Base-by-base conservation (phyloP, 2,797 vertebrate species). In the Bucorvus abyssinicus region DNA sequence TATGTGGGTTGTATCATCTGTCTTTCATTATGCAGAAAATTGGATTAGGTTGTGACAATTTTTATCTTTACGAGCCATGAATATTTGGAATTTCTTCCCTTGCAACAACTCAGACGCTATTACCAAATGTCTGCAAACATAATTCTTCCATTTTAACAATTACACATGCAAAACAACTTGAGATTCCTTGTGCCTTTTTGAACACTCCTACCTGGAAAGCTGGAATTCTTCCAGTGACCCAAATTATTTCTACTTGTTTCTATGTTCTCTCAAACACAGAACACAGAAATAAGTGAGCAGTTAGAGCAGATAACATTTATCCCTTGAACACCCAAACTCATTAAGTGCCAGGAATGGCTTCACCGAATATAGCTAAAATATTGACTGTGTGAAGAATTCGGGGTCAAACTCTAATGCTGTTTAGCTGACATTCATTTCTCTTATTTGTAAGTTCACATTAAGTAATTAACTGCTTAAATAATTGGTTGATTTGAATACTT, bases 401-500 rank as follows among this genome's bases (percentile, higher is more conserved):
- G 87, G 59, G 74, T 91, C 83, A 93, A 71, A 61, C 5, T 67
- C 21, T 56, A 89, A 60, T 47, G 38, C 15, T 76, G 60, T 87
- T 91, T 76, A 67, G 19, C 17, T 94, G 74, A 67, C 63, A 85
- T 84, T 53, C 0, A 74, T 86, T 89, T 81, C 7, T 86, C 60
- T 82, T 90, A 64, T 70, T 91, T 91, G 49, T 75, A 79, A 86
- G 56, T 45, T 90, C 56, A 60, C 30, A 83, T 85, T 61, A 77
- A 77, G 68, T 75, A 69, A 93, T 93, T 90, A 96, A 76, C n/a
- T 83, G n/a, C 82, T 84, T 84, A 96, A 95, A 89, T 95, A 90
- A 94, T 87, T 95, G 50, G 76, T 94, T 78, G 67, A 91, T 92
- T 86, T 13, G 9, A 95, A 91, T 61, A 69, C 59, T 89, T 90